These are phyloP conservation scores for Carollia perspicillata DNA, from an alignment of 2,113 vertebrate species.

Conservation along the genomic window DNA sequence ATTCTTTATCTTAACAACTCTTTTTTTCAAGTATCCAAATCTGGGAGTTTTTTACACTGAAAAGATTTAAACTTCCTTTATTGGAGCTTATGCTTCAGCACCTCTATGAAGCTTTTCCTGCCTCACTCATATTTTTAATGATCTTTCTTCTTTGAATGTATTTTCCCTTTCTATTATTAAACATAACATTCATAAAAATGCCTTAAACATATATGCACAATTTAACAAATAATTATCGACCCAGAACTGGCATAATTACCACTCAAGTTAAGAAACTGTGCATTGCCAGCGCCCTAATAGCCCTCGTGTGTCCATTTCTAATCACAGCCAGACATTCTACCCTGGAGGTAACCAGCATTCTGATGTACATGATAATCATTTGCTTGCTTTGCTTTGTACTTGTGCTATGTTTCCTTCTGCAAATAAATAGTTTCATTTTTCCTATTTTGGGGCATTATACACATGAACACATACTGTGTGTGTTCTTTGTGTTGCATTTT, in stretches of 20 bases:
- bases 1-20: not conserved
- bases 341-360: not conserved
- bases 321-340: not conserved
- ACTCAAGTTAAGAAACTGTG: not conserved
- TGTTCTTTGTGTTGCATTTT: not conserved
- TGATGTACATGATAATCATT: not conserved
- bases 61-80: not conserved
- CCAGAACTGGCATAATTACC: not conserved
- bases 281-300: not conserved
- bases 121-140: not conserved
- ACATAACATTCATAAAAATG: not conserved
- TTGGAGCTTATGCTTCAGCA: not conserved
- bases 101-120: not conserved
- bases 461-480: not conserved
- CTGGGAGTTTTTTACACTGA: not conserved
- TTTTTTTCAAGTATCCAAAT: not conserved
- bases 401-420: not conserved
- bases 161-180: not conserved
- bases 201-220: not conserved
- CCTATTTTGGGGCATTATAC: not conserved
- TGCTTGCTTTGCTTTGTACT: not conserved
- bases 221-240: not conserved
- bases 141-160: not conserved
- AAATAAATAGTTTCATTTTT: not conserved
- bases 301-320: not conserved